Evolutionary conservation across 2,888 invertebrate species (phyloP).

Genomic region (Falcaria lacertinaria): DNA sequence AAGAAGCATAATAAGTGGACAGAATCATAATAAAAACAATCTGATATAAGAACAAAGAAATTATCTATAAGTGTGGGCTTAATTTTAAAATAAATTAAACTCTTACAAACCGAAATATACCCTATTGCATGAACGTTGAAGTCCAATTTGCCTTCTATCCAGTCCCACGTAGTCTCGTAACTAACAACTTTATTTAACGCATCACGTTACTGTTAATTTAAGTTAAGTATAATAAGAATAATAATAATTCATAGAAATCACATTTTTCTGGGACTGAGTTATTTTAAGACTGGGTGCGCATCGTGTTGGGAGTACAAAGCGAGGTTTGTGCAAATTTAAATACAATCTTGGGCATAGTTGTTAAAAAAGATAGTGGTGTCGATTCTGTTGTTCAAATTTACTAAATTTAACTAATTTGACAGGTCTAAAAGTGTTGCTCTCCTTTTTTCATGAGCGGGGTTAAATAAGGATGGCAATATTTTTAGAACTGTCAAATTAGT

Average conservation of each 20-base stretch:
- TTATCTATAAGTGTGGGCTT: too few relatives aligned
- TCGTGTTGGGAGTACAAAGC: slow-evolving; percentile 18
- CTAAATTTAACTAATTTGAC: too few relatives aligned
- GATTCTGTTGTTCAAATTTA: background rate
- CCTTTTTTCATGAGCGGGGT: too few relatives aligned
- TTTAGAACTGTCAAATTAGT: too few relatives aligned
- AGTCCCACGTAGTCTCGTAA: slow-evolving; percentile 1
- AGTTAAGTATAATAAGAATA: slow-evolving; percentile 9
- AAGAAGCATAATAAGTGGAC: slow-evolving; percentile 1
- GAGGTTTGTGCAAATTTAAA: slow-evolving; percentile 1
- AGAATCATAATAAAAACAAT: slow-evolving; percentile 1
- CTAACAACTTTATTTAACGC: background rate
- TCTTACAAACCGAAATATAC: background rate
- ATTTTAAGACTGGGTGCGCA: slow-evolving; percentile 19
- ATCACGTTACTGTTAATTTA: slow-evolving; percentile 5
- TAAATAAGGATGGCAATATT: too few relatives aligned
- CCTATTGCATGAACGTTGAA: background rate
- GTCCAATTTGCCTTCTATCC: slow-evolving; percentile 3
- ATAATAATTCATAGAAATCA: slow-evolving; percentile 20
- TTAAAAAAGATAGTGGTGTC: background rate
- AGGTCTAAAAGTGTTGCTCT: too few relatives aligned
- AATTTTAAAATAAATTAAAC: too few relatives aligned
- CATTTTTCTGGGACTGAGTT: slow-evolving; percentile 35
- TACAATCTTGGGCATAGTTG: background rate
- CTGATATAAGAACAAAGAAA: too few relatives aligned